Percentiles rank a stretch among this genome's conserved stretches.
These are phyloP conservation scores for Ischnura elegans DNA, from an alignment of 2,888 invertebrate species.

Conservation along the genomic window DNA sequence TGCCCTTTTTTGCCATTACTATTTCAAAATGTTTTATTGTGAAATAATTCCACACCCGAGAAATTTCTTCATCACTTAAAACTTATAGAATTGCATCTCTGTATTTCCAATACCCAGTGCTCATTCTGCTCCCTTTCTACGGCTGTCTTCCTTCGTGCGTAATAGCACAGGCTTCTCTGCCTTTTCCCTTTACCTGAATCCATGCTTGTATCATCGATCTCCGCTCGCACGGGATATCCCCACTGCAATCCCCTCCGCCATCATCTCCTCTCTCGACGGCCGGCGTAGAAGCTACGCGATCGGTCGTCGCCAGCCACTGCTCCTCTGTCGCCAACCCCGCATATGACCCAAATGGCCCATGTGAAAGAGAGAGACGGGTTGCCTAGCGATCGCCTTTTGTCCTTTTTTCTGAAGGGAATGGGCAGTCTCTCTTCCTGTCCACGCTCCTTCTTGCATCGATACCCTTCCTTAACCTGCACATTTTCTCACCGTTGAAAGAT, in stretches of 20 bases:
- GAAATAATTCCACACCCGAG: too few species aligned
- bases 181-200: not conserved
- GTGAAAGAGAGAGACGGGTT: slow-evolving; percentile 8
- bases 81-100: too few species aligned
- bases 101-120: not conserved
- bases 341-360: slow-evolving; percentile 55
- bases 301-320: not conserved
- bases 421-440: not conserved
- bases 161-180: too few species aligned
- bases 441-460: not conserved
- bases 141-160: too few species aligned
- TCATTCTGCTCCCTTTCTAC: not conserved
- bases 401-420: not conserved
- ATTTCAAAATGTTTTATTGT: too few species aligned
- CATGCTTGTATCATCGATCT: not conserved
- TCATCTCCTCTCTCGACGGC: slow-evolving; percentile 44
- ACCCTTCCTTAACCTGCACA: not conserved
- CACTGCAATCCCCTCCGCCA: slow-evolving; percentile 36
- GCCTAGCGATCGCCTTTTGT: slow-evolving; percentile 1
- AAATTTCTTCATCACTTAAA: too few species aligned
- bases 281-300: not conserved
- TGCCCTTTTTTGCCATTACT: too few species aligned
- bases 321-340: not conserved
- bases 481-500: too few species aligned
- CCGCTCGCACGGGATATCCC: not conserved